Conservation (phyloP, 2,113 vertebrate species). For the Mesembrinibis cayennensis region DNA sequence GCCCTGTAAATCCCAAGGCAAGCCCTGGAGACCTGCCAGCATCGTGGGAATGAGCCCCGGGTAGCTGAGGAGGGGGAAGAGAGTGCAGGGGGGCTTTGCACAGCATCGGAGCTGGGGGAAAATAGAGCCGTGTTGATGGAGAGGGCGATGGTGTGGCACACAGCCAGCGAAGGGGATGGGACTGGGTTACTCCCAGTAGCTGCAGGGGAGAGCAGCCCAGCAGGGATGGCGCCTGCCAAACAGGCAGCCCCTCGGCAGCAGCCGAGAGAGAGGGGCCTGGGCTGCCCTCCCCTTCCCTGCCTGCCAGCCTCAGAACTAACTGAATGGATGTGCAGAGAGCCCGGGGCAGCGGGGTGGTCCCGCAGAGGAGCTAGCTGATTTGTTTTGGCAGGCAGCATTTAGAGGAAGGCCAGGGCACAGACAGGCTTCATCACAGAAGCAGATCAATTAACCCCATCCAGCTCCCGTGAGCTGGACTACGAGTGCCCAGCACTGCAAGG, state of each 20-base stretch:
- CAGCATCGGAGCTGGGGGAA: rapidly evolving
- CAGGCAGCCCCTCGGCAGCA: slow-evolving; percentile 1
- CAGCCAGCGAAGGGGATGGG: neutral
- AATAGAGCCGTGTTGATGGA: neutral
- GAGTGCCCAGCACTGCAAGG: neutral
- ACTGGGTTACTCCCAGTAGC: neutral
- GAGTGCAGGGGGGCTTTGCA: neutral
- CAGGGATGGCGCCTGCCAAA: neutral
- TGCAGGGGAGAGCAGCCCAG: neutral
- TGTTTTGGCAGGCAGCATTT: slow-evolving; percentile 51
- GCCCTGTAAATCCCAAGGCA: neutral
- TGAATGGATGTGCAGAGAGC: slow-evolving; percentile 25
- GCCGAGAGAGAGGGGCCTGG: neutral
- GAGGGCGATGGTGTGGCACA: neutral
- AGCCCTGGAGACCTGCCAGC: neutral
- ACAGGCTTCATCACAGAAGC: slow-evolving; percentile 30
- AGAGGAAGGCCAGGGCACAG: slow-evolving; percentile 23
- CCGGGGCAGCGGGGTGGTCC: neutral
- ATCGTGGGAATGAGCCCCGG: neutral
- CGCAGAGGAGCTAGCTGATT: slow-evolving; percentile 22
- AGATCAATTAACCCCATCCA: slow-evolving; percentile 59
- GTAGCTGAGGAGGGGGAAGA: neutral
- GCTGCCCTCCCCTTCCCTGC: neutral
- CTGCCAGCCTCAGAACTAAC: slow-evolving; percentile 5
- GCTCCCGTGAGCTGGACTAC: neutral